A percentile compares a stretch with the other conserved stretches of the same genome.
Evolutionary conservation across 2,888 invertebrate genomes (phyloP).

Genomic region (Platycheirus albimanus): DNA sequence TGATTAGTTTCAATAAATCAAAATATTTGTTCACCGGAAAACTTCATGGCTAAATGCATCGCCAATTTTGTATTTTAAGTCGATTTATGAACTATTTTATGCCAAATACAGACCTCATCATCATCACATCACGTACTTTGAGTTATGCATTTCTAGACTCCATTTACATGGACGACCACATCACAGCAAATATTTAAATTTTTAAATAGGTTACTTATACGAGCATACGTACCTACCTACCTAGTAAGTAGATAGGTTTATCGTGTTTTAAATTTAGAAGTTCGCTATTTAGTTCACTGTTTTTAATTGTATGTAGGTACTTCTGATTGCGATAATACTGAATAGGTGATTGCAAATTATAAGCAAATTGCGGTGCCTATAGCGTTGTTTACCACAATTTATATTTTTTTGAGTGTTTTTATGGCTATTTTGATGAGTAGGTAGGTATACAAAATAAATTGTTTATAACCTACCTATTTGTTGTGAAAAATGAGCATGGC

Average conservation of each 20-base stretch:
- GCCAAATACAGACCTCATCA: neutral
- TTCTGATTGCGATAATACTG: neutral
- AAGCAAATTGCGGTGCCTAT: neutral
- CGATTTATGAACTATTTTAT: neutral
- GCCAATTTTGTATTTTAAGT: neutral
- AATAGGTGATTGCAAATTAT: no score
- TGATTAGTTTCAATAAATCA: neutral
- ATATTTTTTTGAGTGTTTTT: no score
- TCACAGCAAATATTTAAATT: neutral
- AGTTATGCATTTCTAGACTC: neutral
- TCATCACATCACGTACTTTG: neutral
- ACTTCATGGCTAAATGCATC: neutral
- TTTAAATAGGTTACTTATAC: neutral
- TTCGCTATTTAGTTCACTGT: neutral
- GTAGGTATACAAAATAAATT: no score
- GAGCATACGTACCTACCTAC: neutral
- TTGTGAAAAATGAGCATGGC: no score
- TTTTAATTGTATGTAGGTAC: neutral
- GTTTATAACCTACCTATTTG: no score
- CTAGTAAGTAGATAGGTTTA: neutral
- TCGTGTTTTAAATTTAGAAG: slow-evolving; percentile 1
- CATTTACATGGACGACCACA: neutral
- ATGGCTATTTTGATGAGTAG: no score
- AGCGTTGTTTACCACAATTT: neutral
- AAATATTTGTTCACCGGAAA: neutral